Evolutionary conservation across 64 coral and sea anemone species (phyloP).

Genomic region (Exaiptasia diaphana): DNA sequence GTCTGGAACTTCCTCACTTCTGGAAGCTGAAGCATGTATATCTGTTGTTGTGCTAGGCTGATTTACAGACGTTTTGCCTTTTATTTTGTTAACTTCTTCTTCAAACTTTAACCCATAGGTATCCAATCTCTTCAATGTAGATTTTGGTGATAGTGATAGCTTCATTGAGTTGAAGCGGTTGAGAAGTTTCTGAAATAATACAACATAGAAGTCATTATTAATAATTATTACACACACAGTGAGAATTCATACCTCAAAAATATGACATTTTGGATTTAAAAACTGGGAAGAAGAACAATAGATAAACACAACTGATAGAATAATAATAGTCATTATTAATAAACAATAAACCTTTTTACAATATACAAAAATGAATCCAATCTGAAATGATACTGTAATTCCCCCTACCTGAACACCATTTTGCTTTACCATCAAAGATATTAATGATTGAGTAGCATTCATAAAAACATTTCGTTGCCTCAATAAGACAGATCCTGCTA

Average conservation of each 20-base stretch:
- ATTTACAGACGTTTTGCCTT: not conserved
- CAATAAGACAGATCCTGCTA: not conserved
- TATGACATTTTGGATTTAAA: too few species aligned
- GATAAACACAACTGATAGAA: too few species aligned
- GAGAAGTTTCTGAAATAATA: too few species aligned
- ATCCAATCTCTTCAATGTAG: not conserved
- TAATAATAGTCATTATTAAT: too few species aligned
- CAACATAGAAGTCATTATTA: too few species aligned
- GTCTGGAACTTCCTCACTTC: not conserved
- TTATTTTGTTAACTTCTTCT: not conserved
- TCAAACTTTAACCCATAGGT: not conserved
- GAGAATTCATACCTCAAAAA: too few species aligned
- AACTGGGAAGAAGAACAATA: too few species aligned
- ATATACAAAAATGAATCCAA: too few species aligned
- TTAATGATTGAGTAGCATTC: constrained; percentile 12
- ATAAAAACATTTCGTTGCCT: not conserved
- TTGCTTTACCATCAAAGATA: constrained; percentile 15
- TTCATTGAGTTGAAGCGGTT: not conserved
- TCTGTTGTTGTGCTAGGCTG: too few species aligned
- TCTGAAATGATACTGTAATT: too few species aligned
- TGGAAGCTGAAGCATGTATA: not conserved
- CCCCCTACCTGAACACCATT: constrained; percentile 10
- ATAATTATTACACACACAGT: too few species aligned
- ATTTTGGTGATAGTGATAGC: not conserved
- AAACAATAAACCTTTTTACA: too few species aligned